These are phyloP conservation scores for Cyclophora punctaria DNA, from an alignment of 2,888 invertebrate species.

Conservation along the genomic window DNA sequence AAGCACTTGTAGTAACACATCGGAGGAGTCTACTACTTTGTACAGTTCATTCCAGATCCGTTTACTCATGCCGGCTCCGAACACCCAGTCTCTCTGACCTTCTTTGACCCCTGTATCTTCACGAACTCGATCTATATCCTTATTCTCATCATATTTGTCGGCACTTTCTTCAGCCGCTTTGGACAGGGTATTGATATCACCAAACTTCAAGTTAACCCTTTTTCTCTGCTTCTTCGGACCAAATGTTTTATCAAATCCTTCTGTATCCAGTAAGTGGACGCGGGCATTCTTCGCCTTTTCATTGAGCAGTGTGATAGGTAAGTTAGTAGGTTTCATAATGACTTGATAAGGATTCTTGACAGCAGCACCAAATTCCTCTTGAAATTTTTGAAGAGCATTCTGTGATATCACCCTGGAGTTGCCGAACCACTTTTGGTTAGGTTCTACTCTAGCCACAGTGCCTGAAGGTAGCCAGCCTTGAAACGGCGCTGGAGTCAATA, in stretches of 20 bases:
- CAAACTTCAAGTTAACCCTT: slow-evolving; percentile 84
- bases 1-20: slow-evolving; percentile 95
- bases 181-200: slow-evolving; percentile 86
- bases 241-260: slow-evolving; percentile 95
- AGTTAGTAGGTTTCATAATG: slow-evolving; percentile 95
- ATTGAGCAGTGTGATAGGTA: slow-evolving; percentile 95
- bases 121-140: slow-evolving; percentile 88
- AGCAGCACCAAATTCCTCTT: slow-evolving; percentile 95
- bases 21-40: slow-evolving; percentile 99
- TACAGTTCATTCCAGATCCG: slow-evolving; percentile 99
- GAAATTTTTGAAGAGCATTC: slow-evolving; percentile 89
- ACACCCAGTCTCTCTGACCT: slow-evolving; percentile 93
- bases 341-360: slow-evolving; percentile 98
- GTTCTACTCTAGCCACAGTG: slow-evolving; percentile 94
- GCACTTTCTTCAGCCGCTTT: slow-evolving; percentile 81
- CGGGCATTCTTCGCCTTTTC: slow-evolving; percentile 92
- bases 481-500: slow-evolving; percentile 95
- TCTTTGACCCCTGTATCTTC: slow-evolving; percentile 88
- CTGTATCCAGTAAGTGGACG: slow-evolving; percentile 96
- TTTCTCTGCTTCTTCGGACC: slow-evolving; percentile 96
- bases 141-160: slow-evolving; percentile 85
- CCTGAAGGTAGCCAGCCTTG: slow-evolving; percentile 93
- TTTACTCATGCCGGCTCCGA: slow-evolving; percentile 96
- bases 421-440: slow-evolving; percentile 99
- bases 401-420: slow-evolving; percentile 98